phyloP scores from a whole-genome alignment of 35 echinoderm and acorn worm genomes.

The Eucidaris tribuloides region DNA sequence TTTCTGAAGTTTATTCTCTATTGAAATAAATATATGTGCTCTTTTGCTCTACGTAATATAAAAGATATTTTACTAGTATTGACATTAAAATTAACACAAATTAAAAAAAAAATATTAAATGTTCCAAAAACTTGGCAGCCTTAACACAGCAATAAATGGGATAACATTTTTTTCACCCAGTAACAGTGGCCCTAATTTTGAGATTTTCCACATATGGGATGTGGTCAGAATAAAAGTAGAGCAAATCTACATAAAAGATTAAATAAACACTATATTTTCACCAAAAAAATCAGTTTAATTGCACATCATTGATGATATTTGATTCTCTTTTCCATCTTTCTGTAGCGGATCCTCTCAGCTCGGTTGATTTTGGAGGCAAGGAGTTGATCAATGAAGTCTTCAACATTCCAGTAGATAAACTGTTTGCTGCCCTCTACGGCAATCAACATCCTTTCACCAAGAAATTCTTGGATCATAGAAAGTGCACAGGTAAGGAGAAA shows the following conservation, averaged over 20 bases:
- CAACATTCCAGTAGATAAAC: slow-evolving; percentile 72
- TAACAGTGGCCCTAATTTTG: no score
- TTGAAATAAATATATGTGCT: not conserved
- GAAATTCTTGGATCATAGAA: slow-evolving; percentile 43
- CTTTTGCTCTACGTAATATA: not conserved
- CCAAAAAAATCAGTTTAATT: not conserved
- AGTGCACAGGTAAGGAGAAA: slow-evolving; percentile 18
- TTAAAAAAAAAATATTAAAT: no score
- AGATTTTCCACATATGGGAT: not conserved
- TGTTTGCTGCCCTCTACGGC: slow-evolving; percentile 30
- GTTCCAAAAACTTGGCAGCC: no score
- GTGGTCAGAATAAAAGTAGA: not conserved
- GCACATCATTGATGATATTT: not conserved
- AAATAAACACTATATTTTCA: not conserved
- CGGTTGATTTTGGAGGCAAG: slow-evolving; percentile 60
- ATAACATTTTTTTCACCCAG: no score
- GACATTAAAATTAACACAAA: no score
- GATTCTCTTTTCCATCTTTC: not conserved
- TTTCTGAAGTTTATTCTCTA: not conserved
- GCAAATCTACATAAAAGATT: not conserved
- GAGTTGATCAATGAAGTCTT: slow-evolving; percentile 49
- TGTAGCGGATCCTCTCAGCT: slow-evolving; percentile 43
- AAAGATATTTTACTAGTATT: not conserved
- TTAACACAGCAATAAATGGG: no score
- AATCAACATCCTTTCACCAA: slow-evolving; percentile 33